Evolutionary conservation across 2,113 vertebrate species (phyloP), one percentile per base, ranked within the genome.

Genomic region (Miniopterus natalensis): DNA sequence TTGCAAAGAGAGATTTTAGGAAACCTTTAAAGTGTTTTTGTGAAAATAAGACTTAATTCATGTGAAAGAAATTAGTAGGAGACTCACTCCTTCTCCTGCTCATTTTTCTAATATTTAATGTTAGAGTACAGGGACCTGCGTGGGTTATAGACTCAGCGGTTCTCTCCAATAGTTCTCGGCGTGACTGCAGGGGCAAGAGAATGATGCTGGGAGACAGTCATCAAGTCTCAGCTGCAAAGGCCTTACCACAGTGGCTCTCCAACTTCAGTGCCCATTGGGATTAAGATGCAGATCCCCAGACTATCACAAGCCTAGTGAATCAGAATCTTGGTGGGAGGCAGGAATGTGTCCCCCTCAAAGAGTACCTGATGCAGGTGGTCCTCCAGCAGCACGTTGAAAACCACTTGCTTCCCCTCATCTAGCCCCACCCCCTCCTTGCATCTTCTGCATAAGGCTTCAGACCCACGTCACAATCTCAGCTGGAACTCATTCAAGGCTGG

Each of bases 101-200:
- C 68, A 66, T 51, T 63, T 92, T 55, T 42, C 42, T 94, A 92
- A 23, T 78, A 85, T 59, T 81, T 75, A 68, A 83, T 83, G 61
- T 81, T 65, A 7, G 23, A 47, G 25, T 45, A 21, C 29, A 29
- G 55, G 40, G 27, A 27, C 51, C 29, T 31, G 49, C 42, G 53
- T 25, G 29, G 42, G 17, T 45, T 55, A 13, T 3, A 79, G 55
- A 47, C 10, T 9, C 9, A 5, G 66, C 49, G 68, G 9, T 90
- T 45, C 66, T 63, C 51, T 70, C 51, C 25, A 74, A 2, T 14
- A 20, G 5, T 40, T 29, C 29, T 23, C 70, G 47, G 12, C 4
- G 3, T 49, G n/a, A 10, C 75, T 55, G 23, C 31, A n/a, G 40
- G 68, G 59, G 13, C 66, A 65, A 40, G 25, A 49, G 59, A 85